A percentile compares a stretch with the other conserved stretches of the same genome.
Evolutionary conservation across 1,140 invertebrate species (phyloP).

Genomic region (Oscheius sp.): DNA sequence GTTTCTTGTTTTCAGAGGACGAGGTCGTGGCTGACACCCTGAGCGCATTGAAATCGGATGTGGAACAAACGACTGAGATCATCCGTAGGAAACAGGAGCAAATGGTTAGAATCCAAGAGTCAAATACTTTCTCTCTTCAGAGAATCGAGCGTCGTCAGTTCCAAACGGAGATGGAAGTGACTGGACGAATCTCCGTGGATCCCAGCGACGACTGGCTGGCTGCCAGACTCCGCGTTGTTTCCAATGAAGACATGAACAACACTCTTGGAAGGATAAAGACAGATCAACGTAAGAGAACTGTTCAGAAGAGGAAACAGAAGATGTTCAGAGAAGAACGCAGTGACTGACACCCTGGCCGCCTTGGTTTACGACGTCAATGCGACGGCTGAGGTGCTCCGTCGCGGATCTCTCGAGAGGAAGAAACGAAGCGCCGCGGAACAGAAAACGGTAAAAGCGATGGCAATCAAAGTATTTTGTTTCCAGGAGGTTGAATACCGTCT

Average conservation of each 20-base stretch:
- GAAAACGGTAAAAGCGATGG: slow-evolving; percentile 13
- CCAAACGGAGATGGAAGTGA: slow-evolving; percentile 59
- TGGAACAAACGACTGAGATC: slow-evolving; percentile 59
- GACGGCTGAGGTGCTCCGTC: slow-evolving; percentile 57
- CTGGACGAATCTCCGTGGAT: slow-evolving; percentile 55
- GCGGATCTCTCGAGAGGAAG: slow-evolving; percentile 51
- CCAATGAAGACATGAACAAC: slow-evolving; percentile 56
- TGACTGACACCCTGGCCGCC: slow-evolving; percentile 58
- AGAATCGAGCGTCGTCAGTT: slow-evolving; percentile 54
- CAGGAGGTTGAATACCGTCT: slow-evolving; percentile 58
- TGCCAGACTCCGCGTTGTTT: slow-evolving; percentile 55
- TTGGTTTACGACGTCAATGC: slow-evolving; percentile 61
- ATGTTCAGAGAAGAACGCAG: slow-evolving; percentile 52
- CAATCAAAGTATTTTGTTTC: slow-evolving; percentile 10
- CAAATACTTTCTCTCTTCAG: slow-evolving; percentile 19
- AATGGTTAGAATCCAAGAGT: neutral
- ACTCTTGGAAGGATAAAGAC: slow-evolving; percentile 53
- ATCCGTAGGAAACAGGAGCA: slow-evolving; percentile 53
- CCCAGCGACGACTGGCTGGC: slow-evolving; percentile 57
- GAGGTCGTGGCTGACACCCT: slow-evolving; percentile 54
- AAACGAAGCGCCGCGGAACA: slow-evolving; percentile 28
- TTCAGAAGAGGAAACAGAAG: neutral
- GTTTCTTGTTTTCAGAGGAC: slow-evolving; percentile 46
- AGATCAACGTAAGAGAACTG: slow-evolving; percentile 46
- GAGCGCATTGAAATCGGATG: slow-evolving; percentile 50